phyloP scores from a whole-genome alignment of 2,113 vertebrate species.

The Saguinus imperator region DNA sequence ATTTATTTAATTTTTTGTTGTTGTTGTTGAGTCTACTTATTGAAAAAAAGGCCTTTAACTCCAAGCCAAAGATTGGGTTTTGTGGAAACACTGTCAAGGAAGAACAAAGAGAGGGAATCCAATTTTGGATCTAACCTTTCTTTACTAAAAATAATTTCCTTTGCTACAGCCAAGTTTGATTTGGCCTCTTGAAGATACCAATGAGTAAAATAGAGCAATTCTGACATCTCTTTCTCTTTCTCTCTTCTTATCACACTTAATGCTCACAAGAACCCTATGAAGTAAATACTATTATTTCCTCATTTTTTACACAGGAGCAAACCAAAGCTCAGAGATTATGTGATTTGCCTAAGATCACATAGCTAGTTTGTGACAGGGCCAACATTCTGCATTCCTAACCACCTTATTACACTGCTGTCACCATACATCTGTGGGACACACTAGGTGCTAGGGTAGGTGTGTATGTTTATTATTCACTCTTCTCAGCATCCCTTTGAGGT shows the following conservation, averaged over 20 bases:
- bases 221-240: background rate
- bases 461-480: background rate
- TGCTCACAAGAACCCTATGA: background rate
- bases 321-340: background rate
- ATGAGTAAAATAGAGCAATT: background rate
- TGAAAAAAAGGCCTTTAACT: background rate
- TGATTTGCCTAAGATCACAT: background rate
- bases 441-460: background rate
- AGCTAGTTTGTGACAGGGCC: background rate
- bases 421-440: background rate
- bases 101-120: background rate
- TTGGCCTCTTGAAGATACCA: background rate
- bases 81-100: constrained; percentile 20
- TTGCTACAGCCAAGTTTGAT: background rate
- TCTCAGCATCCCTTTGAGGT: background rate
- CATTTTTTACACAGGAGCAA: background rate
- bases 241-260: background rate
- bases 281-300: background rate
- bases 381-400: background rate
- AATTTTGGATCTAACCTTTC: constrained; percentile 4
- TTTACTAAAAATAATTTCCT: constrained; percentile 25
- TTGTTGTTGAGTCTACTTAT: background rate
- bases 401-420: background rate
- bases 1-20: background rate
- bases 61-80: constrained; percentile 19